A percentile compares a stretch with the other conserved stretches of the same genome.
Evolutionary conservation across 2,797 vertebrate species (phyloP).

Genomic region (Peromyscus nudipes): DNA sequence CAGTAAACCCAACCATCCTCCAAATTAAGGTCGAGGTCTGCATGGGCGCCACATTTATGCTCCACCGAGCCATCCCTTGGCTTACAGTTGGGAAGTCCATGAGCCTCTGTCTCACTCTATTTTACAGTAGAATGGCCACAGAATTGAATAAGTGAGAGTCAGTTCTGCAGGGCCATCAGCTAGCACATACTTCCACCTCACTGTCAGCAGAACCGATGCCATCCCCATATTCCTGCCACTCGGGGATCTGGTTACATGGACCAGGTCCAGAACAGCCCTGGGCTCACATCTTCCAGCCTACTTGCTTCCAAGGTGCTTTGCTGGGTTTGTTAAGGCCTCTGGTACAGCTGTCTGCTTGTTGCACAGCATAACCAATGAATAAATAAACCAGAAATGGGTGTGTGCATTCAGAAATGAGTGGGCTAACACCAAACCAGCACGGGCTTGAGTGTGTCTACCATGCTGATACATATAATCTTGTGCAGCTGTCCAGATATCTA

Average conservation of each 20-base stretch:
- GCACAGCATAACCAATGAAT: not conserved
- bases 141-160: constrained; percentile 62
- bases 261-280: not conserved
- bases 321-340: not conserved
- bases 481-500: not conserved
- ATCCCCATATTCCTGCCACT: not conserved
- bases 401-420: not conserved
- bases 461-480: fast-evolving
- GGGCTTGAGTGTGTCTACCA: not conserved
- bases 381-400: not conserved
- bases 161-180: not conserved
- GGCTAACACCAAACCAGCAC: not conserved
- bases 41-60: constrained; percentile 76
- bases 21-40: constrained; percentile 79
- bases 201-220: not conserved
- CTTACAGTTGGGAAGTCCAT: constrained; percentile 76
- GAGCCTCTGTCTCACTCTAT: constrained; percentile 55
- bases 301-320: not conserved
- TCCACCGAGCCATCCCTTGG: constrained; percentile 82
- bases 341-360: not conserved
- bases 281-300: not conserved
- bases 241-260: not conserved
- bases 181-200: constrained; percentile 37
- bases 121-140: constrained; percentile 22
- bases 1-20: constrained; percentile 79